Conservation (phyloP, 2,888 invertebrate species). For the Pasiphila rectangulata region DNA sequence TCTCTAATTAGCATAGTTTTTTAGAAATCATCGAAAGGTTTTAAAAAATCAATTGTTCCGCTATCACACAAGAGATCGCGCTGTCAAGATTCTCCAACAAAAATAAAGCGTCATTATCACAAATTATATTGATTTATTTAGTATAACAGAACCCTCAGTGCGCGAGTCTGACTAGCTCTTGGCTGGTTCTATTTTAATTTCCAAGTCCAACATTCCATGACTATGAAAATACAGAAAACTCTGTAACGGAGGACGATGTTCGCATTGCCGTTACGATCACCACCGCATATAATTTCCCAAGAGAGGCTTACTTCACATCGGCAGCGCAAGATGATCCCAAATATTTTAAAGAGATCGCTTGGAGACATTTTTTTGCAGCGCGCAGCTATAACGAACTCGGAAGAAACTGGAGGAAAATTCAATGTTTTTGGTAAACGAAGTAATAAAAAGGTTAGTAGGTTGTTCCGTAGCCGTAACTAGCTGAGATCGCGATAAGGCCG, state of each 20-base stretch:
- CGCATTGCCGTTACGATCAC: conserved; percentile 60
- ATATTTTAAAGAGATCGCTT: conserved; percentile 52
- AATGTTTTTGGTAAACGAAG: not conserved
- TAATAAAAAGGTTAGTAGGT: no score
- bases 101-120: no score
- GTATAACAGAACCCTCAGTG: no score
- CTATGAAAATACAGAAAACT: conserved; percentile 14
- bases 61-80: no score
- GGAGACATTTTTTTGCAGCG: conserved; percentile 36
- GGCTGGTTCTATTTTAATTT: conserved; percentile 9
- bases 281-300: conserved; percentile 72
- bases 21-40: no score
- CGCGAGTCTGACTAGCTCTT: no score
- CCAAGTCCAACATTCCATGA: conserved; percentile 12
- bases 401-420: not conserved
- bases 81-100: no score
- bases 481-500: no score
- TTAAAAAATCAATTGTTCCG: no score
- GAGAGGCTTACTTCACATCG: conserved; percentile 67
- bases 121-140: no score
- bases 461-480: no score
- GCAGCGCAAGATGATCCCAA: conserved; percentile 55
- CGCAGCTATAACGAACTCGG: conserved; percentile 23
- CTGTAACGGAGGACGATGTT: conserved; percentile 53
- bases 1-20: no score